Conservation (phyloP, 1,140 invertebrate species). For the Leptinotarsa undecemlineata region DNA sequence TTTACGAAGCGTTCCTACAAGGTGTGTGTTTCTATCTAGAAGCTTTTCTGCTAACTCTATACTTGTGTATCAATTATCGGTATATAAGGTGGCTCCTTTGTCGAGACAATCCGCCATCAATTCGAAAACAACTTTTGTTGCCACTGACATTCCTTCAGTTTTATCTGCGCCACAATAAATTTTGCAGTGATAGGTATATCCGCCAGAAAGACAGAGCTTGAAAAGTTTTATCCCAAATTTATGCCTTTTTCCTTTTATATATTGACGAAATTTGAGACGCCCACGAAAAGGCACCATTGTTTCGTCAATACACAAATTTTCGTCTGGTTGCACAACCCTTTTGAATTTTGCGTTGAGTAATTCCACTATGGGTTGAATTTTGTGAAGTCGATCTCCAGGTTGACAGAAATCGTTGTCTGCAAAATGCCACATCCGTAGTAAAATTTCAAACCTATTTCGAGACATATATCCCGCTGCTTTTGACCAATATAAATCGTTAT, state of each 20-base stretch:
- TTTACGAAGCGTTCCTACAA: slow-evolving; percentile 54
- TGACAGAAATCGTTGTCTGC: slow-evolving; percentile 36
- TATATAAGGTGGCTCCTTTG: slow-evolving; percentile 33
- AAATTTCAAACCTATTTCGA: slow-evolving; percentile 38
- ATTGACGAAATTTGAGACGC: slow-evolving; percentile 25
- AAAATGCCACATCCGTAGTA: slow-evolving; percentile 39
- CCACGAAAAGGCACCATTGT: slow-evolving; percentile 28
- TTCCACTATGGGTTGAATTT: slow-evolving; percentile 36
- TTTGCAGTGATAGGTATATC: slow-evolving; percentile 51
- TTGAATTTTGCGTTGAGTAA: slow-evolving; percentile 36
- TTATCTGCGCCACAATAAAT: slow-evolving; percentile 51
- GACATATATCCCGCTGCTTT: slow-evolving; percentile 20
- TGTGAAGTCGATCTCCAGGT: slow-evolving; percentile 29
- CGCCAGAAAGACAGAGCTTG: slow-evolving; percentile 51
- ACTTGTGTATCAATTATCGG: slow-evolving; percentile 54
- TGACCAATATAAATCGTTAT: slow-evolving; percentile 25
- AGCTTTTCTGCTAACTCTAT: slow-evolving; percentile 53
- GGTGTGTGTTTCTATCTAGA: slow-evolving; percentile 56
- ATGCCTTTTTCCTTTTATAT: slow-evolving; percentile 26
- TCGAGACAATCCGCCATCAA: slow-evolving; percentile 16
- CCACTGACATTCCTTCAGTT: not conserved
- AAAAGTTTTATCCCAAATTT: slow-evolving; percentile 52
- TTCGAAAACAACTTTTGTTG: slow-evolving; percentile 15
- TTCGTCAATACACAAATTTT: slow-evolving; percentile 28
- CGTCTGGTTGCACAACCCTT: slow-evolving; percentile 35